Evolutionary conservation across 1,140 invertebrate species (phyloP).

Genomic region (Drosophila sulfurigaster): DNA sequence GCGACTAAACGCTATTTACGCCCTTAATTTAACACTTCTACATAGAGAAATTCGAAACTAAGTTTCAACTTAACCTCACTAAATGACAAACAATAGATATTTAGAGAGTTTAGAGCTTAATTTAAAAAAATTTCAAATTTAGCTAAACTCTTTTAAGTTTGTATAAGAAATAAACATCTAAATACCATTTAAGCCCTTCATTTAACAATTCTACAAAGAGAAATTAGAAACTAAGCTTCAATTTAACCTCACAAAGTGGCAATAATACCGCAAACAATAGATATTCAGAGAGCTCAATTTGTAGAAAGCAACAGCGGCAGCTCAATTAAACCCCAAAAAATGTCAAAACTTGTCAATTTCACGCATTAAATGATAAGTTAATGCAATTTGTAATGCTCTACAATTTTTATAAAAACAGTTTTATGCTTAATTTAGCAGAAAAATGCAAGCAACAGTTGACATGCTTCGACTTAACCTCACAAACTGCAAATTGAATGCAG

Average conservation of each 20-base stretch:
- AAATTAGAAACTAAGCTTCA: too few species aligned
- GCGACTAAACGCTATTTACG: not conserved
- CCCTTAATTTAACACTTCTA: not conserved
- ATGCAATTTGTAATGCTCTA: too few species aligned
- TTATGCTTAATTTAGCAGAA: too few species aligned
- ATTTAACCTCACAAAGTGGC: not conserved
- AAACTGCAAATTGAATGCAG: too few species aligned
- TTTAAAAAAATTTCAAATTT: not conserved
- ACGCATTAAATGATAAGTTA: too few species aligned
- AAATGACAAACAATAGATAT: not conserved
- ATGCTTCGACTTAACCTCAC: too few species aligned
- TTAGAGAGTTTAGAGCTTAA: not conserved
- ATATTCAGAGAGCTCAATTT: too few species aligned
- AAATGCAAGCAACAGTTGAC: too few species aligned
- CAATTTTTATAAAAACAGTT: too few species aligned
- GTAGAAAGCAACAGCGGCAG: not conserved
- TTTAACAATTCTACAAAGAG: not conserved
- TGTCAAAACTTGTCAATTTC: too few species aligned
- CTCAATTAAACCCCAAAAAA: not conserved
- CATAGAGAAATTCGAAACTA: not conserved
- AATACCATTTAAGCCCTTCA: not conserved
- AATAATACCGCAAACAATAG: not conserved
- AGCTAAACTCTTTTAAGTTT: not conserved
- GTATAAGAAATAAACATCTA: not conserved
- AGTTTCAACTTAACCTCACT: not conserved